These are phyloP conservation scores for Petrosia ficiformis DNA, from an alignment of 37 sponge, comb jelly and placozoan genomes.

Conservation along the genomic window DNA sequence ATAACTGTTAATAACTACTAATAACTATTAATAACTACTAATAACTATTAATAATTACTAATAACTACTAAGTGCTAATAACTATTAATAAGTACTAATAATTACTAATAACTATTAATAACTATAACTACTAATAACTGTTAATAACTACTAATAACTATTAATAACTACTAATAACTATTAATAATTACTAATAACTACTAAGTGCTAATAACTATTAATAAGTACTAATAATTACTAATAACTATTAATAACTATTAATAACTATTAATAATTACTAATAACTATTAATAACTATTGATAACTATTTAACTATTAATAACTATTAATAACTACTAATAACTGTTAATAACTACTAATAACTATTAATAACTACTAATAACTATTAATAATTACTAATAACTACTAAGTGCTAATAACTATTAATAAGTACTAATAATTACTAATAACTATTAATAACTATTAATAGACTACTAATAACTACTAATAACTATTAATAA, in stretches of 20 bases:
- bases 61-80: too few species aligned
- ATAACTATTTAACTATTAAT: too few species aligned
- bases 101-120: constrained; percentile 1
- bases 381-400: not conserved
- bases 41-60: too few species aligned
- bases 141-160: not conserved
- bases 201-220: not conserved
- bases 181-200: not conserved
- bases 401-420: not conserved
- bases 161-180: not conserved
- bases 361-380: not conserved
- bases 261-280: not conserved
- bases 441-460: not conserved
- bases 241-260: constrained; percentile 3
- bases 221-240: not conserved
- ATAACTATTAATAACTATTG: constrained; percentile 3
- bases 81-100: too few species aligned
- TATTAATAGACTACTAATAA: not conserved
- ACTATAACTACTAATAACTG: not conserved
- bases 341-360: not conserved
- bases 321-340: not conserved
- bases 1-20: too few species aligned
- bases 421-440: not conserved
- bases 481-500: constrained; percentile 1
- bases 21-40: too few species aligned